Base-by-base conservation (phyloP, 2,113 vertebrate species). In the Centropus unirufus region DNA sequence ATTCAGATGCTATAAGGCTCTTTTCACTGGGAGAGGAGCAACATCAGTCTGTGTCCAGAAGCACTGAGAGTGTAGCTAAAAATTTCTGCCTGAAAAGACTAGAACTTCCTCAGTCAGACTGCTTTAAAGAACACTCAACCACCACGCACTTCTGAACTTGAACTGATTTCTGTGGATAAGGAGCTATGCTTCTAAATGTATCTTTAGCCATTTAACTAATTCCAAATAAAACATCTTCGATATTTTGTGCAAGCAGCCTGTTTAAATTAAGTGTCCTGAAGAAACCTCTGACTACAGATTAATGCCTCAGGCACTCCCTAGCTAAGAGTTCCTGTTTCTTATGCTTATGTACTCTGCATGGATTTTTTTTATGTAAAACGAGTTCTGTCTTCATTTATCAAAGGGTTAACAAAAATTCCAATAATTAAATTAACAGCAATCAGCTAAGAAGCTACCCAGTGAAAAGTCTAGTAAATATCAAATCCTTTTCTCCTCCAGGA, bases 201-300 rank as follows among this genome's bases (percentile, higher is more conserved):
- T 93, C 82, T 94, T 72, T 55, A 96, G 63, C 34, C 88, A 87
- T 78, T 92, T 91, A 74, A 78, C 73, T 84, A 84, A 88, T 55
- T 92, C 90, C 77, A 92, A 79, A 89, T 68, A 94, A 87, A 95
- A 83, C 90, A 94, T 78, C 83, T 95, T 74, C 61, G 72, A 67
- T 95, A 96, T 91, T 94, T 87, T 69, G 62, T 88, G 49, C 79
- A 87, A 90, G 93, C 74, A 84, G 47, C 12, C 70, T 90, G 74
- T 64, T 92, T 87, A 94, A 97, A 96, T 82, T 64, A 81, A 88
- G 80, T 34, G 70, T 95, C 95, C 93, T 91, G 63, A 96, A 95
- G 77, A 93, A 96, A 87, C 73, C 82, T 16, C 81, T 86, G 34
- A 90, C 77, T 92, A 84, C 66, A 91, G 49, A 91, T 91, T 63